Base-by-base conservation (phyloP, 2,797 vertebrate species). In the Poecilia wingei region DNA sequence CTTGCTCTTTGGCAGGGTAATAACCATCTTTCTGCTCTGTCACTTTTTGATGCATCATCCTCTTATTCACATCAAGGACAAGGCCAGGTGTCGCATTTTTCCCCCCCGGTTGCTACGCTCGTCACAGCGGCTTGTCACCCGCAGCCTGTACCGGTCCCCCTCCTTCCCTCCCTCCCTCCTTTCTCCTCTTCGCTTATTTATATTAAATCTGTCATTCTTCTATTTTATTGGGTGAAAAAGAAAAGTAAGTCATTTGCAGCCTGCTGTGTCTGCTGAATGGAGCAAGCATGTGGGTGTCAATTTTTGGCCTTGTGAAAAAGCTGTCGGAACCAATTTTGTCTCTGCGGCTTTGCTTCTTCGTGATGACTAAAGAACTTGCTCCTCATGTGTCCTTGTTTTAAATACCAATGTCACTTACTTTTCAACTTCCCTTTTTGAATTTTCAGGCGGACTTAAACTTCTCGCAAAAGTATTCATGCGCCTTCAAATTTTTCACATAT, bases 11-110 rank as follows among this genome's bases (percentile, higher is more conserved):
- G 88, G 86, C 79, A 86, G 81, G 89, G 84, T 93, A 93, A 93
- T 94, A 91, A 90, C 89, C 81, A 79, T 93, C 84, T 89, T 90
- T 92, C 83, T 90, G 87, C 84, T 68, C 78, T 84, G 90, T 95
- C 94, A 92, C 84, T 87, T 93, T 90, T 79, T 95, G 93, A 95
- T 94, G 82, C 85, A 92, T 94, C 91, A 88, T 92, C 90, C 89
- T 91, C 89, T 93, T 92, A 90, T 88, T 92, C 92, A 90, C 90
- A 92, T 93, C 94, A 94, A 95, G 93, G 93, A 95, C 92, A 87
- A 91, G 94, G 91, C 91, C 93, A 94, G 93, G 94, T 94, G 93
- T 91, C 73, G 75, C 89, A 87, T 94, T 93, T 89, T 92, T 87
- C 87, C 88, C 93, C 88, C 36, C 87, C 80, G 18, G 88, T 84